These are phyloP conservation scores for Pitangus sulphuratus DNA, from an alignment of 2,797 vertebrate genomes.

Conservation along the genomic window DNA sequence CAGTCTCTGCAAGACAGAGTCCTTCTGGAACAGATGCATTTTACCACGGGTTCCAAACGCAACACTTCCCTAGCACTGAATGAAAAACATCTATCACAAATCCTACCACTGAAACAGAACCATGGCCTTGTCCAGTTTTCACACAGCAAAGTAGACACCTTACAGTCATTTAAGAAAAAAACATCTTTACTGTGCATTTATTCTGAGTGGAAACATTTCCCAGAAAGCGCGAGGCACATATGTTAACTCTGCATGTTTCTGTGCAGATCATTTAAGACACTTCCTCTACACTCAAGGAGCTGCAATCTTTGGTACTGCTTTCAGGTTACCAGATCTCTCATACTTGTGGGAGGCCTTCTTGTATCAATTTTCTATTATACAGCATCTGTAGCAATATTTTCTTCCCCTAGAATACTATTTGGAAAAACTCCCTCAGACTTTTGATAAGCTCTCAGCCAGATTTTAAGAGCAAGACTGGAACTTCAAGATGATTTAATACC, in stretches of 20 bases:
- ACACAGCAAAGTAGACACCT: background rate
- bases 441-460: constrained; percentile 30
- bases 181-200: background rate
- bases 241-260: background rate
- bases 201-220: background rate
- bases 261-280: background rate
- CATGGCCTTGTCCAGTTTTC: background rate
- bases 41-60: background rate
- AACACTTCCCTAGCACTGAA: fast-evolving
- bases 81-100: background rate
- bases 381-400: background rate
- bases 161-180: background rate
- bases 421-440: constrained; percentile 39
- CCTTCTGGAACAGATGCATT: background rate
- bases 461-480: constrained; percentile 38
- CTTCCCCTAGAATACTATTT: constrained; percentile 15
- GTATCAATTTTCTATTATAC: background rate
- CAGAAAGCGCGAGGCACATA: background rate
- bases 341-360: background rate
- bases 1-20: background rate
- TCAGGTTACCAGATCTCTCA: background rate
- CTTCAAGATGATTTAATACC: constrained; percentile 51
- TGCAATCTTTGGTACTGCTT: background rate
- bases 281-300: background rate
- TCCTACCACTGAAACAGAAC: background rate